These are phyloP conservation scores for Blastobasis adustella DNA, from an alignment of 2,888 invertebrate genomes.

Conservation along the genomic window DNA sequence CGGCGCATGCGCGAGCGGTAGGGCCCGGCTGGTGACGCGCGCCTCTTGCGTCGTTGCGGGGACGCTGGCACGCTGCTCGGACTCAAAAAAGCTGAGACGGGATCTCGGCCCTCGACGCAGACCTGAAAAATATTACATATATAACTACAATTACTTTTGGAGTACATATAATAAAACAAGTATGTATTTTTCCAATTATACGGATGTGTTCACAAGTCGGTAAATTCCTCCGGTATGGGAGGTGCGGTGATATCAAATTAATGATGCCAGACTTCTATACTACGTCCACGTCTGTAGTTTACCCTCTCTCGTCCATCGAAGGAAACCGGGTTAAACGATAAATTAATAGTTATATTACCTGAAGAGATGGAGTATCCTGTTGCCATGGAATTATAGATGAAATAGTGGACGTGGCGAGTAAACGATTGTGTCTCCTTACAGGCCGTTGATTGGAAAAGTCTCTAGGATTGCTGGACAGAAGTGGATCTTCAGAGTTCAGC, in stretches of 20 bases:
- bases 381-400: slow-evolving; percentile 56
- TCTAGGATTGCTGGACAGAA: slow-evolving; percentile 88
- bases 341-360: slow-evolving; percentile 29
- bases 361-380: slow-evolving; percentile 50
- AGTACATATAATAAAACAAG: neutral
- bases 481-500: slow-evolving; percentile 90
- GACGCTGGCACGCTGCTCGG: slow-evolving; percentile 82
- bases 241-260: too few relatives aligned
- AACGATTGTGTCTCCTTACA: slow-evolving; percentile 44
- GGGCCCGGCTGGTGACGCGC: slow-evolving; percentile 77
- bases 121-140: slow-evolving; percentile 32
- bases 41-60: slow-evolving; percentile 78
- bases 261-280: too few relatives aligned
- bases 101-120: slow-evolving; percentile 77
- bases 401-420: slow-evolving; percentile 32
- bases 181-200: neutral
- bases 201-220: too few relatives aligned
- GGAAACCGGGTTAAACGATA: neutral
- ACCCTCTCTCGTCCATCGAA: too few relatives aligned
- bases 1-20: slow-evolving; percentile 66
- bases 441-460: slow-evolving; percentile 77
- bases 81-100: slow-evolving; percentile 84
- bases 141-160: slow-evolving; percentile 1
- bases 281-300: too few relatives aligned
- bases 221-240: too few relatives aligned